Conservation (phyloP, 2,113 vertebrate species). For the Puffinus mauretanicus region DNA sequence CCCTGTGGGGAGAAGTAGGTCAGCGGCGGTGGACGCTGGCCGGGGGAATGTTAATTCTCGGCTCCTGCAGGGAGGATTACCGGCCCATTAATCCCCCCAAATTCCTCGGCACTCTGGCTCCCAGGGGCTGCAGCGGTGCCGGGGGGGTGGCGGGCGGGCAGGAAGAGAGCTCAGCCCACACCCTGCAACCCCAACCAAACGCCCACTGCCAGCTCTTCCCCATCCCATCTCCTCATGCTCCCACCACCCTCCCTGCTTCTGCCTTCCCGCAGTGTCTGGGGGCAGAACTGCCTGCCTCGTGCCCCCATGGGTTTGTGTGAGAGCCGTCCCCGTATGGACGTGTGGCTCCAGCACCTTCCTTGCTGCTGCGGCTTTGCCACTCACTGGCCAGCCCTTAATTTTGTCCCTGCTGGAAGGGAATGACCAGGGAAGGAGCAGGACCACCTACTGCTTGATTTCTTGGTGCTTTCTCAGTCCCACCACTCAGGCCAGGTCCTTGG, state of each 20-base stretch:
- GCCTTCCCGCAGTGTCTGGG: neutral
- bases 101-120: neutral
- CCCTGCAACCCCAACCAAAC: neutral
- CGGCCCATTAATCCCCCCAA: neutral
- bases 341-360: neutral
- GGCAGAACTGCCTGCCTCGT: fast-evolving
- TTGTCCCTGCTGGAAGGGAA: neutral
- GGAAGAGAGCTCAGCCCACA: neutral
- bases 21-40: neutral
- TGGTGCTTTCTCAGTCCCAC: neutral
- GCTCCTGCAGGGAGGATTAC: slow-evolving; percentile 72
- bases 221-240: fast-evolving
- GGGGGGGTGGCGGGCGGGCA: fast-evolving
- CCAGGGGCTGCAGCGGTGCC: neutral
- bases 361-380: neutral
- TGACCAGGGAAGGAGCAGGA: neutral
- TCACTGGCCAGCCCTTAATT: neutral
- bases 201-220: neutral
- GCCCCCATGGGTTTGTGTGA: neutral
- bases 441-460: neutral
- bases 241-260: neutral
- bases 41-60: slow-evolving; percentile 77
- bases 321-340: fast-evolving
- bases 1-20: slow-evolving; percentile 26
- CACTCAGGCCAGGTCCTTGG: neutral